Conservation (phyloP, 2,888 invertebrate genomes). For the Branchipolynoe longqiensis region DNA sequence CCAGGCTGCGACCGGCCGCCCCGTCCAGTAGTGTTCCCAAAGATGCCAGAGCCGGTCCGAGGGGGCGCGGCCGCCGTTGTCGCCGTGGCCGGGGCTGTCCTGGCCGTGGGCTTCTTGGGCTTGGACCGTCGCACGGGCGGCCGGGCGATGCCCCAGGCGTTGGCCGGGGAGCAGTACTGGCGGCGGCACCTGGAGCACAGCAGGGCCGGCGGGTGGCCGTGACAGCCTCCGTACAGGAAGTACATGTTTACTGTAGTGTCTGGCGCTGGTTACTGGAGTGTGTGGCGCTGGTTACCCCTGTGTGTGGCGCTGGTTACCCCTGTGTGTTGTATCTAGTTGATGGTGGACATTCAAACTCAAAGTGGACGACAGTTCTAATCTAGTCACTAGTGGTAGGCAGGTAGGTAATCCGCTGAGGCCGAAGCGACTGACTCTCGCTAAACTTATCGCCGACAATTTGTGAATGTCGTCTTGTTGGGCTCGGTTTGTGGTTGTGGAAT, state of each 20-base stretch:
- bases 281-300: background rate
- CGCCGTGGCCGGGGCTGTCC: background rate
- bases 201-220: constrained; percentile 46
- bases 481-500: too few relatives aligned
- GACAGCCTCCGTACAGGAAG: constrained; percentile 50
- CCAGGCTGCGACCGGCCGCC: too few relatives aligned
- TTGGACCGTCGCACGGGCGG: constrained; percentile 12
- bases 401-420: too few relatives aligned
- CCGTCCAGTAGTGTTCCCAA: background rate
- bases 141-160: constrained; percentile 38
- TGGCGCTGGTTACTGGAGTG: background rate
- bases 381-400: too few relatives aligned
- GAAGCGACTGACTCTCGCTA: too few relatives aligned
- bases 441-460: too few relatives aligned
- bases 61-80: background rate
- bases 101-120: background rate
- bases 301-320: background rate
- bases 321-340: background rate
- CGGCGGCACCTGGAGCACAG: constrained; percentile 34
- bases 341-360: too few relatives aligned
- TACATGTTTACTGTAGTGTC: constrained; percentile 1
- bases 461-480: too few relatives aligned
- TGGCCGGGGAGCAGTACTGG: constrained; percentile 47
- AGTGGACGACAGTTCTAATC: too few relatives aligned
- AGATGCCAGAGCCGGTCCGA: background rate